Percentiles rank a stretch among this genome's conserved stretches.
phyloP scores from a whole-genome alignment of 2,797 vertebrate species.

The Decapterus maruadsi region DNA sequence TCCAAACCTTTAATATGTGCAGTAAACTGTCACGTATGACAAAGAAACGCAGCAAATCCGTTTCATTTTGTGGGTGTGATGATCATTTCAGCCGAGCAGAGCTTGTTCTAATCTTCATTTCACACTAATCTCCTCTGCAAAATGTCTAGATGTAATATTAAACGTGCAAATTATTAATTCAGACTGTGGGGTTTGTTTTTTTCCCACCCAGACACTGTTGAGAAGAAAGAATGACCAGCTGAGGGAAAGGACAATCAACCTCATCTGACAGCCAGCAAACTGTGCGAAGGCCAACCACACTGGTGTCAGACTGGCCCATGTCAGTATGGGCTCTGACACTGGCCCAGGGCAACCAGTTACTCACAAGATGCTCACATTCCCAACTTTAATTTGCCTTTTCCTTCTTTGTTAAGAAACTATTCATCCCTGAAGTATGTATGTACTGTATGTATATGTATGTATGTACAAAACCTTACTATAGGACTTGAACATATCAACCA shows the following conservation, averaged over 20 bases:
- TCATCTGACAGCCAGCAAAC: constrained; percentile 88
- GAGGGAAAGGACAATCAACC: constrained; percentile 84
- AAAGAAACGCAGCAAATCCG: neutral
- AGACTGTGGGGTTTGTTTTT: constrained; percentile 21
- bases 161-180: neutral
- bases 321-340: constrained; percentile 81
- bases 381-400: constrained; percentile 69
- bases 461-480: constrained; percentile 72
- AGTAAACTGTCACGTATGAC: neutral
- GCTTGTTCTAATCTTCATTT: neutral
- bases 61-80: neutral
- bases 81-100: constrained; percentile 8
- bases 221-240: constrained; percentile 80
- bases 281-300: constrained; percentile 85
- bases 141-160: neutral
- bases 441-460: constrained; percentile 69
- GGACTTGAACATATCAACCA: constrained; percentile 84
- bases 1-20: neutral
- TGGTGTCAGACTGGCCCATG: constrained; percentile 73
- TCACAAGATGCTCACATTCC: constrained; percentile 72
- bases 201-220: constrained; percentile 67
- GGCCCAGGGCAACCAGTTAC: constrained; percentile 75
- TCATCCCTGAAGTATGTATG: constrained; percentile 69
- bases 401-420: constrained; percentile 66
- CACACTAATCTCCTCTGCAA: neutral